phyloP scores from a whole-genome alignment of 2,797 vertebrate genomes.

The Gallinago solitaria region DNA sequence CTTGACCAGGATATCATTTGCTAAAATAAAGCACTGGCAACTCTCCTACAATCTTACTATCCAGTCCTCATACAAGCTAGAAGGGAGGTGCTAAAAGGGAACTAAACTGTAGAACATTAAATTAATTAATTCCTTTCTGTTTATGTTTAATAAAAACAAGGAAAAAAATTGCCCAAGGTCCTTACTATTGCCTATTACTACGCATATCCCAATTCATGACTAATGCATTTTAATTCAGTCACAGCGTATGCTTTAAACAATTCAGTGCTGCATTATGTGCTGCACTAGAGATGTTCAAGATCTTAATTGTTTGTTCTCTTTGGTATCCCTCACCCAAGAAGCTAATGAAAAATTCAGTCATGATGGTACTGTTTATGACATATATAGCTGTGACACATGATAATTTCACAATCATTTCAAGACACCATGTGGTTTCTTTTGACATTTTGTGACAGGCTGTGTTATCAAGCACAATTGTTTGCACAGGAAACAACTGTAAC shows the following conservation, averaged over 20 bases:
- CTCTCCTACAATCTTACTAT: not conserved
- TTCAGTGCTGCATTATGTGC: not conserved
- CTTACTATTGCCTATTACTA: not conserved
- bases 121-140: not conserved
- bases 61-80: not conserved
- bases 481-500: conserved; percentile 61
- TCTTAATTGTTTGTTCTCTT: conserved; percentile 37
- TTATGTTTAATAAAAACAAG: not conserved
- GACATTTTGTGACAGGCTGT: conserved; percentile 57
- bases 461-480: conserved; percentile 70
- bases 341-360: conserved; percentile 44
- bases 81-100: not conserved
- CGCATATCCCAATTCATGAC: not conserved
- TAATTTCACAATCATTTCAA: conserved; percentile 66
- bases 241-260: conserved; percentile 3
- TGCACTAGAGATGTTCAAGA: conserved; percentile 14
- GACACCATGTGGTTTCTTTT: conserved; percentile 63
- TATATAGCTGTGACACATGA: conserved; percentile 39
- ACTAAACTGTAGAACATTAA: not conserved
- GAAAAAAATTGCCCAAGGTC: not conserved
- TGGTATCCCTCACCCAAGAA: not conserved
- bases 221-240: conserved; percentile 20
- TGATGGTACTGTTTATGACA: conserved; percentile 58
- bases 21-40: not conserved
- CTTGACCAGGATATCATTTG: not conserved